Conservation (phyloP, 2,113 vertebrate genomes). For the Octodon degus region DNA sequence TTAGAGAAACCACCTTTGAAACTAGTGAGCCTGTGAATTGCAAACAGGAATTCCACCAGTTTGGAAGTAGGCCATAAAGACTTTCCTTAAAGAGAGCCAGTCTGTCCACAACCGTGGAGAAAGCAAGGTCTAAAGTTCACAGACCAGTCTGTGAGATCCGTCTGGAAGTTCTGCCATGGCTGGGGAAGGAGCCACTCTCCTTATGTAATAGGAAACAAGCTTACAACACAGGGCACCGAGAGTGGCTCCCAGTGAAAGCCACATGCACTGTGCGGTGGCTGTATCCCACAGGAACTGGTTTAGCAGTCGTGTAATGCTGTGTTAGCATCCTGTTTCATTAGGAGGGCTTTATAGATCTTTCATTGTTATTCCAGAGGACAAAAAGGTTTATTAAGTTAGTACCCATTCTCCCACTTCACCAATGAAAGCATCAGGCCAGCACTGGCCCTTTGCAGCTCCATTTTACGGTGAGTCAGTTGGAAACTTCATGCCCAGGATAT, state of each 20-base stretch:
- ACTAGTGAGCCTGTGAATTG: neutral
- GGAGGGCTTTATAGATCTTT: slow-evolving; percentile 2
- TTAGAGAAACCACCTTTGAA: slow-evolving; percentile 71
- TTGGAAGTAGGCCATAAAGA: slow-evolving; percentile 24
- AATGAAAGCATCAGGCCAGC: neutral
- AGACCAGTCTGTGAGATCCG: neutral
- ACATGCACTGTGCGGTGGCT: neutral
- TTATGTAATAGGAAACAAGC: slow-evolving; percentile 61
- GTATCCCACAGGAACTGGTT: slow-evolving; percentile 59
- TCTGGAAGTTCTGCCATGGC: neutral
- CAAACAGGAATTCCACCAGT: neutral
- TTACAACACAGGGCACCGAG: slow-evolving; percentile 60
- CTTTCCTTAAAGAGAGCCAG: slow-evolving; percentile 54
- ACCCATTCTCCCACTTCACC: neutral
- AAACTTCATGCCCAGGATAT: neutral
- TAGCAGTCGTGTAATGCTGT: slow-evolving; percentile 47
- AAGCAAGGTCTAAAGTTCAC: slow-evolving; percentile 62
- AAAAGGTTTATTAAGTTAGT: neutral
- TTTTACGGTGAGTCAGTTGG: neutral
- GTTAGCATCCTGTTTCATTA: neutral
- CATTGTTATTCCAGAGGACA: slow-evolving; percentile 16
- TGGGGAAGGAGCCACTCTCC: slow-evolving; percentile 9
- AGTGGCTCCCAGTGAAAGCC: slow-evolving; percentile 73
- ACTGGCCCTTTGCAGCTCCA: neutral
- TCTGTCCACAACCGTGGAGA: slow-evolving; percentile 14